These are phyloP conservation scores for Rhombomys opimus DNA, from an alignment of 2,113 vertebrate genomes.

Conservation along the genomic window DNA sequence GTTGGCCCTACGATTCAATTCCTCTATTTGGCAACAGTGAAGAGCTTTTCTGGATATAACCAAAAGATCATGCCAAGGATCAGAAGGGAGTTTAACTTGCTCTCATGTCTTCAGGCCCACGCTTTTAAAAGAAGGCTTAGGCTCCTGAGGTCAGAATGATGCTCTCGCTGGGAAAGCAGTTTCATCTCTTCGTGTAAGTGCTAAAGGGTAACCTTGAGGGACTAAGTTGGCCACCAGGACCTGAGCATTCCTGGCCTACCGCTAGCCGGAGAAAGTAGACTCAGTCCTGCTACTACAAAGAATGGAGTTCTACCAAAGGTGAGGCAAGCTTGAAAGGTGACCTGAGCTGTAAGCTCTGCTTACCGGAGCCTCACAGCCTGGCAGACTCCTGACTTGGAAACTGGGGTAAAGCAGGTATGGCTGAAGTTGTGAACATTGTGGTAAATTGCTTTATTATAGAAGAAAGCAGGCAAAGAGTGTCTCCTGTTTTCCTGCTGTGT, in stretches of 20 bases:
- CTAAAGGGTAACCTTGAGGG: neutral
- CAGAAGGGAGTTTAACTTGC: neutral
- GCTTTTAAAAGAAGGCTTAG: neutral
- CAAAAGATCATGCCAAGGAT: neutral
- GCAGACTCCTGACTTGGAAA: neutral
- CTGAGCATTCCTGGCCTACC: neutral
- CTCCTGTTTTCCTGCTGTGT: neutral
- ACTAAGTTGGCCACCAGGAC: neutral
- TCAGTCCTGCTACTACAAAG: neutral
- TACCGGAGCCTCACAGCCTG: accelerated
- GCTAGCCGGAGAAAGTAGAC: neutral
- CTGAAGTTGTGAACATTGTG: neutral
- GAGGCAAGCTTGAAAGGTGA: neutral
- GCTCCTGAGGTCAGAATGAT: neutral
- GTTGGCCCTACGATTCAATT: neutral
- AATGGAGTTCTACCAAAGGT: neutral
- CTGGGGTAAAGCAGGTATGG: neutral
- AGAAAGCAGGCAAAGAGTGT: neutral
- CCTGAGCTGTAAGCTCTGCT: neutral
- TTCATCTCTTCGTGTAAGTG: neutral
- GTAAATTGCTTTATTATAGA: neutral
- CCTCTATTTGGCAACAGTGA: neutral
- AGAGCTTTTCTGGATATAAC: neutral
- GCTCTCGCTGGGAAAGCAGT: neutral
- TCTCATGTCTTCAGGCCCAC: neutral